Base-by-base conservation (phyloP, 1,140 invertebrate genomes). In the Daktulosphaira vitifoliae region DNA sequence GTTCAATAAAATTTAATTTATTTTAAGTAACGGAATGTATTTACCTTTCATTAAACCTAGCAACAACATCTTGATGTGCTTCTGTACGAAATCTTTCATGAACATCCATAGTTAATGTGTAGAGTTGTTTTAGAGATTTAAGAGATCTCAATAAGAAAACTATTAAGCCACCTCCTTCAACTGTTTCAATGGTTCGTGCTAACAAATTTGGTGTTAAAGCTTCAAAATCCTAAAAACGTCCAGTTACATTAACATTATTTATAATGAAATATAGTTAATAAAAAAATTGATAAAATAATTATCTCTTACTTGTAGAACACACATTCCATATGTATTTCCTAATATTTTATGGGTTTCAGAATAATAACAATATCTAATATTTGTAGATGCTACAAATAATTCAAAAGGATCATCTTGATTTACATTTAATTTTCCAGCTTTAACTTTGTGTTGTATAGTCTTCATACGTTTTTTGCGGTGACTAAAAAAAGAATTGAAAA, bases 321-420 rank as follows among this genome's bases (percentile, higher is more conserved):
- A 95, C 81, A 97, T 96, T 65, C 94, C 95, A 79, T 89, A 99
- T 1, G 96, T 99, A 68, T 96, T 93, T 59, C 97, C 97, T 1
- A 99, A 80, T 74, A 99, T 97, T 72, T 94, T 94, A 74, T 98
- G 93, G 8, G 96, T 98, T 76, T 99, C 96, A 3, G 86, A 85
- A 75, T 99, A 99, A 77, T 98, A 99, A 76, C 94, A 90, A 70
- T 96, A 99, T 65, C 96, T 82, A 71, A 99, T 98, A 68, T 93
- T 89, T 1, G 96, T 98, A 2, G 96, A 92, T 1, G 94, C 86
- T 56, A 98, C 81, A 76, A 99, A 99, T 18, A 95, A 78, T 77
- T 99, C 95, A 81, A 99, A 98, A 1, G 96, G 84, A 76, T 98
- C 93, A 71, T 98, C 93, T 75, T 98, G 92, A 71, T 96, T 90